Conservation (phyloP, 2,113 vertebrate genomes). For the Pundamilia nyererei region DNA sequence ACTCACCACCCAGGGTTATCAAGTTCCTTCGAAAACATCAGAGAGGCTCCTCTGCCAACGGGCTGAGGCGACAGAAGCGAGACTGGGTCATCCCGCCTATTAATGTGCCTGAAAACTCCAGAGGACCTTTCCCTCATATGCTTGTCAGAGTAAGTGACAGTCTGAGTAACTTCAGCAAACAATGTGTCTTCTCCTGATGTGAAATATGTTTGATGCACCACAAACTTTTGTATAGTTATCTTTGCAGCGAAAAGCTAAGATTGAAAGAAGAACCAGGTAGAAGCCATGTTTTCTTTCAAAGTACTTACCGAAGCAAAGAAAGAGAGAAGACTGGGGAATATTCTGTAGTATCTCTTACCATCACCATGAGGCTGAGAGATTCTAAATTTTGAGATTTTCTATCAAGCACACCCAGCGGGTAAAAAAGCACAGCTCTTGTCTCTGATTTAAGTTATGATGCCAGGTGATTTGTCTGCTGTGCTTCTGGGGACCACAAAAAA, state of each 20-base stretch:
- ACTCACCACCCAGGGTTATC: constrained; percentile 73
- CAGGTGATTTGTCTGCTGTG: constrained; percentile 15
- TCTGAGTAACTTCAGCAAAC: not conserved
- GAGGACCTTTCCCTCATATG: constrained; percentile 95
- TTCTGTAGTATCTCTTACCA: not conserved
- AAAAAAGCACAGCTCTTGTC: constrained; percentile 11
- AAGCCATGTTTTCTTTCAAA: not conserved
- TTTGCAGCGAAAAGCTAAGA: not conserved
- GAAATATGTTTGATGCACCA: not conserved
- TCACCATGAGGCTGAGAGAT: not conserved
- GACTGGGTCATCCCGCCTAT: constrained; percentile 99
- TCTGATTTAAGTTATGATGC: constrained; percentile 28
- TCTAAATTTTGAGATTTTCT: constrained; percentile 18
- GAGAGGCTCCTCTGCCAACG: constrained; percentile 66
- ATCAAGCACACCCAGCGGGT: constrained; percentile 16
- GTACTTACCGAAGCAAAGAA: not conserved
- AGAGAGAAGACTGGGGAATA: not conserved
- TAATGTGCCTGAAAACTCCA: constrained; percentile 94
- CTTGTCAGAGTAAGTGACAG: constrained; percentile 87
- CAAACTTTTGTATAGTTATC: not conserved
- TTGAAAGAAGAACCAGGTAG: not conserved
- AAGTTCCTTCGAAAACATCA: constrained; percentile 75
- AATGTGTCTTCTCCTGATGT: not conserved
- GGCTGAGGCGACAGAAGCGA: constrained; percentile 88
- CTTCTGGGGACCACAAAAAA: constrained; percentile 6